A percentile compares a stretch with the other conserved stretches of the same genome.
Evolutionary conservation across 2,888 invertebrate species (phyloP).

Genomic region (Acleris laterana): DNA sequence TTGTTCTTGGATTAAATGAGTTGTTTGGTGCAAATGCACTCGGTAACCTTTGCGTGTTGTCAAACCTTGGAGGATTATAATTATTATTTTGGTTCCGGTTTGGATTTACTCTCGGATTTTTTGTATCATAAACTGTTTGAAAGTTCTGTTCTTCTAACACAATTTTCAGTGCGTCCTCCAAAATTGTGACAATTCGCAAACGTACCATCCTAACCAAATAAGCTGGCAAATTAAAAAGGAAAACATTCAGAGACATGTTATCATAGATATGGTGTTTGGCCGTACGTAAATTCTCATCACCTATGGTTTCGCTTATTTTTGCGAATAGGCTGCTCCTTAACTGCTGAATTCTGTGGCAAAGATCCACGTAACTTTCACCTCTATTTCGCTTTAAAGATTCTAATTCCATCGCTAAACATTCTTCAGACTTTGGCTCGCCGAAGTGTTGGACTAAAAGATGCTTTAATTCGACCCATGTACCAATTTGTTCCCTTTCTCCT

Average conservation of each 20-base stretch:
- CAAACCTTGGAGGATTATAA: not conserved
- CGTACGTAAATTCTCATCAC: not conserved
- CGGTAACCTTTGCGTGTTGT: not conserved
- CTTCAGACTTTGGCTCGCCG: slow-evolving; percentile 37
- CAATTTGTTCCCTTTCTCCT: slow-evolving; percentile 36
- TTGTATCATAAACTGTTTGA: slow-evolving; percentile 15
- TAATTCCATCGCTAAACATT: slow-evolving; percentile 36
- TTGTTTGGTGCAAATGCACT: not conserved
- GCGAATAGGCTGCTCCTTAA: slow-evolving; percentile 34
- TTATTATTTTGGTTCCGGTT: no score
- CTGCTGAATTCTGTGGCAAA: slow-evolving; percentile 39
- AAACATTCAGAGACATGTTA: slow-evolving; percentile 35
- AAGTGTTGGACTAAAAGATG: slow-evolving; percentile 30
- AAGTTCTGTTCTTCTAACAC: slow-evolving; percentile 38
- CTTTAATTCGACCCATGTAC: slow-evolving; percentile 36
- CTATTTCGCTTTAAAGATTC: slow-evolving; percentile 32
- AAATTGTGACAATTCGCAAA: slow-evolving; percentile 16
- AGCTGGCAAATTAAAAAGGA: slow-evolving; percentile 38
- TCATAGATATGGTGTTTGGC: slow-evolving; percentile 33
- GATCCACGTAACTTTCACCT: slow-evolving; percentile 38
- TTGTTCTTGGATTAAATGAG: not conserved
- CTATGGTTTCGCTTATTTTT: slow-evolving; percentile 30
- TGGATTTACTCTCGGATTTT: not conserved
- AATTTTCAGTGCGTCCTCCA: slow-evolving; percentile 37
- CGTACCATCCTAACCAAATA: slow-evolving; percentile 36